Evolutionary conservation across 1,140 invertebrate species (phyloP), one percentile per base, ranked within the genome.

Genomic region (Popillia japonica): DNA sequence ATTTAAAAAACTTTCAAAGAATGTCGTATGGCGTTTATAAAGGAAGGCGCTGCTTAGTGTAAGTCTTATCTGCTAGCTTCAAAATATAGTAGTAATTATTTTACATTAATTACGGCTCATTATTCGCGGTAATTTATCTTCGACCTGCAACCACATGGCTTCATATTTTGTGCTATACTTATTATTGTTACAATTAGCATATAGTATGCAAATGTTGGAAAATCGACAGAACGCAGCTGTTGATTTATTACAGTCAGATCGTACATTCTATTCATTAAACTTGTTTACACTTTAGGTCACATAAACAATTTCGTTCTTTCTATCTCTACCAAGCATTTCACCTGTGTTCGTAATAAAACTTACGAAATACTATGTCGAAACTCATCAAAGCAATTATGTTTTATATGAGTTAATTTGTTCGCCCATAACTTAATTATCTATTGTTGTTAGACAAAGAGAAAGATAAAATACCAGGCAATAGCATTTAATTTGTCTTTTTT

Each of bases 371-470:
- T 34, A 4, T 34, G 27, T 34, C 27, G 27, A 34, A 34, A 34
- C 27, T 34, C 27, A 34, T 34, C 27, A 34, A 34, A 34, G 27
- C 27, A 34, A 34, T 55, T 55, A 55, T n/a, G 9, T 55, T 14
- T 55, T 55, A 55, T 55, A 55, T 17, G 48, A 55, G 17, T 55
- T n/a, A 55, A 55, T 55, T 55, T 55, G 17, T 17, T 55, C 48
- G 14, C 17, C 48, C 17, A 55, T 17, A 14, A n/a, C 48, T 55
- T 55, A 55, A 55, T 55, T 55, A 55, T 55, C 14, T 55, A 55
- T 55, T 55, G 48, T 55, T 55, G 14, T 55, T 55, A n/a, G 48
- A 11, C 14, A 17, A 55, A 55, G 11, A 55, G 4, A 55, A 55
- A 55, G 14, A 17, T 14, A 55, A n/a, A 55, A 11, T n/a, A 14